Evolutionary conservation across 2,797 vertebrate genomes (phyloP).

Genomic region (Coregonus ussuriensis): DNA sequence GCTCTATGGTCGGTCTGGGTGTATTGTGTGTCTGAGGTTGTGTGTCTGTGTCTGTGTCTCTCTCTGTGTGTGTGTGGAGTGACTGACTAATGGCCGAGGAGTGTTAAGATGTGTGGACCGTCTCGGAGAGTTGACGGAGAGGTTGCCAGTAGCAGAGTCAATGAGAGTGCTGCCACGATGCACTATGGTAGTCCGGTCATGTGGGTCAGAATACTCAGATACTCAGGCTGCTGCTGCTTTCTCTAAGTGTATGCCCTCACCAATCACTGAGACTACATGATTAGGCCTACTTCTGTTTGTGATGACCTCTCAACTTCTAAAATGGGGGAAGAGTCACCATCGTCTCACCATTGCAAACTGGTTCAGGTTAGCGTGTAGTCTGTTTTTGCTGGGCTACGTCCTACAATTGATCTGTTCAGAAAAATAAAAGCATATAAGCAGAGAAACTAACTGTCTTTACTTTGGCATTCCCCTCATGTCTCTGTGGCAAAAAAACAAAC

Average conservation of each 20-base stretch:
- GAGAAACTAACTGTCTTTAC: not conserved
- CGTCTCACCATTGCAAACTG: not conserved
- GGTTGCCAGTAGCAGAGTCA: constrained; percentile 25
- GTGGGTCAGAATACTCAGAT: constrained; percentile 12
- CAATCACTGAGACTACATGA: not conserved
- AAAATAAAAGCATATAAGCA: not conserved
- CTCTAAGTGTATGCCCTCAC: not conserved
- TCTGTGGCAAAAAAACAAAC: not conserved
- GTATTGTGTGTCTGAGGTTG: constrained; percentile 15
- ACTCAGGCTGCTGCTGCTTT: not conserved
- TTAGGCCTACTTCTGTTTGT: not conserved
- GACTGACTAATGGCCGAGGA: not conserved
- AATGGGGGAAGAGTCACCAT: not conserved
- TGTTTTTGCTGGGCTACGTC: not conserved
- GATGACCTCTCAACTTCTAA: not conserved
- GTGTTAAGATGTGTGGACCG: constrained; percentile 12
- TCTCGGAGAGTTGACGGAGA: constrained; percentile 27
- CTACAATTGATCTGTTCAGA: not conserved
- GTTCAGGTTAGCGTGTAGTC: not conserved
- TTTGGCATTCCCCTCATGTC: not conserved
- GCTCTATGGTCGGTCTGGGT: constrained; percentile 41
- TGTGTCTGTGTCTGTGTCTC: not conserved
- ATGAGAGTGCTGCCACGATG: constrained; percentile 7
- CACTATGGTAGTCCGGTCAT: not conserved
- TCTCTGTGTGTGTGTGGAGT: not conserved